These are phyloP conservation scores for Pseudococcus viburni DNA, from an alignment of 2,888 invertebrate genomes.

Conservation along the genomic window DNA sequence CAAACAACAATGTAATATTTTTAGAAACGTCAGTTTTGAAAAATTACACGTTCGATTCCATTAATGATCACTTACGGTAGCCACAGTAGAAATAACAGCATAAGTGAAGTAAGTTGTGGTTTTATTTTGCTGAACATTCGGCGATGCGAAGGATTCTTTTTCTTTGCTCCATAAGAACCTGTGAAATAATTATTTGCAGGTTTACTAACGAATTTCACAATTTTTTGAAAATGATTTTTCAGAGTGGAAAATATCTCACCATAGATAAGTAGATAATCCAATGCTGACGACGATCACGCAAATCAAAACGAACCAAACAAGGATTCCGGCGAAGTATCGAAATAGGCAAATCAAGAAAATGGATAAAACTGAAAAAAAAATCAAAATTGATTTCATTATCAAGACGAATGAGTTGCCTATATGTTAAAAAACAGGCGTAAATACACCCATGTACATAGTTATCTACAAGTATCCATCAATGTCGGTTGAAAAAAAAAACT, in stretches of 20 bases:
- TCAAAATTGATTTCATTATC: slow-evolving; percentile 64
- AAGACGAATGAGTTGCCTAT: background rate
- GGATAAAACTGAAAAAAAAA: slow-evolving; percentile 74
- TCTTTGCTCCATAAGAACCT: slow-evolving; percentile 63
- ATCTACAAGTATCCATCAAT: background rate
- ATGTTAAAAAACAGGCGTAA: background rate
- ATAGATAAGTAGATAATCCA: slow-evolving; percentile 75
- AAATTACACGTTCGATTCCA: background rate
- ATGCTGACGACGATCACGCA: slow-evolving; percentile 74
- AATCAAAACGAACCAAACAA: slow-evolving; percentile 77
- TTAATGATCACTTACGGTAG: slow-evolving; percentile 72
- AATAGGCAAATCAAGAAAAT: slow-evolving; percentile 75
- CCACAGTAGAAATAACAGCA: slow-evolving; percentile 76
- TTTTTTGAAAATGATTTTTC: too few relatives aligned
- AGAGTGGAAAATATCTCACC: slow-evolving; percentile 72
- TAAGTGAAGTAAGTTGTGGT: slow-evolving; percentile 73
- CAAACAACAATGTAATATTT: background rate
- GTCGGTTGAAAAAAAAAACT: background rate
- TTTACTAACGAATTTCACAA: too few relatives aligned
- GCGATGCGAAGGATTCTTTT: slow-evolving; percentile 68
- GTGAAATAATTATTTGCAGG: background rate
- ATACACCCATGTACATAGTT: background rate
- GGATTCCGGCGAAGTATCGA: slow-evolving; percentile 75
- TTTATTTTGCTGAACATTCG: slow-evolving; percentile 70
- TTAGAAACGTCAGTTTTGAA: background rate